phyloP scores from a whole-genome alignment of 2,888 invertebrate genomes.

The Clusia tigrina region DNA sequence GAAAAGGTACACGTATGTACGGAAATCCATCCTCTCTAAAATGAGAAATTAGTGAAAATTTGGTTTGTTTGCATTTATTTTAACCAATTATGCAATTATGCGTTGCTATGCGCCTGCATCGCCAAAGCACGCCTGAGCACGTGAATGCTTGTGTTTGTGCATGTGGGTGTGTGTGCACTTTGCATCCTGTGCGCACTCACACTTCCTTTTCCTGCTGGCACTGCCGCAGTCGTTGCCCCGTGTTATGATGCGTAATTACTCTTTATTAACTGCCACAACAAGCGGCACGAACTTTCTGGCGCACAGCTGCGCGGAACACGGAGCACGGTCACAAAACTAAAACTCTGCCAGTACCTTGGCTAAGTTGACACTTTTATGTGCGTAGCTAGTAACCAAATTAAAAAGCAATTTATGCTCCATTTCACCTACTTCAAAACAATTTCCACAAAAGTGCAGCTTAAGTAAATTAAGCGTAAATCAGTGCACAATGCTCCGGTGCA shows the following conservation, averaged over 20 bases:
- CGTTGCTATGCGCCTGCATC: no score
- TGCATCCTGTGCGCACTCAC: neutral
- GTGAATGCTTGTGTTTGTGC: neutral
- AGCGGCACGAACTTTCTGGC: no score
- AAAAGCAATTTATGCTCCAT: constrained; percentile 47
- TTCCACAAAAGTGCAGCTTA: neutral
- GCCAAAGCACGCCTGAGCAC: no score
- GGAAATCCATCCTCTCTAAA: no score
- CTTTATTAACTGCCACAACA: neutral
- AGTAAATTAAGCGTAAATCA: constrained; percentile 9
- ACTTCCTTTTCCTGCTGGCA: neutral
- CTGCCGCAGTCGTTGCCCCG: neutral
- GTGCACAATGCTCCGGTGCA: neutral
- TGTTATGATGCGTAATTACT: neutral
- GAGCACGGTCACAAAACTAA: neutral
- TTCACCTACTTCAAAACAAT: neutral
- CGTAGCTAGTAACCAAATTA: constrained; percentile 49
- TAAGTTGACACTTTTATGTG: constrained; percentile 44
- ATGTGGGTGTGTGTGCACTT: neutral
- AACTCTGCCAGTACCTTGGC: neutral
- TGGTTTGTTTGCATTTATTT: no score
- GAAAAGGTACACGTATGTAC: no score
- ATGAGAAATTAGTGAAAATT: no score
- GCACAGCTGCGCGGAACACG: neutral
- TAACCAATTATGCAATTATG: no score